Evolutionary conservation across 2,888 invertebrate genomes (phyloP), one percentile per base, ranked within the genome.

Genomic region (Pediacus dermestoides): DNA sequence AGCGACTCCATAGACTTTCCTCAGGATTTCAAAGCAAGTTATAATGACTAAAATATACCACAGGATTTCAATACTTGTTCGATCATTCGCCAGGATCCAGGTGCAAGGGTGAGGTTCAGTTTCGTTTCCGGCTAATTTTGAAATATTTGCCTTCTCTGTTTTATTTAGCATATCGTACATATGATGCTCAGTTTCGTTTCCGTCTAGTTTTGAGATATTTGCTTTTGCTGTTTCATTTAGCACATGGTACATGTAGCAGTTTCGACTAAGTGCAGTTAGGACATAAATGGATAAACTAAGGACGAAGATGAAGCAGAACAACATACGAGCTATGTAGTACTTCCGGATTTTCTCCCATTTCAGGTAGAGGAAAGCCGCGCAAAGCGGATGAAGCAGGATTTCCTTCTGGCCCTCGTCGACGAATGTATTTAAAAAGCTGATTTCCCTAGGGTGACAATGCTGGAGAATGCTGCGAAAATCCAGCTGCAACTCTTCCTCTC

Each of bases 291-390:
- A 88, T n/a, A 89, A 73, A 48, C 87, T 83, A 35, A 88, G 65
- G 39, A 89, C 85, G 61, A 88, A 89, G 39, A 85, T 77, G 45
- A 86, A 81, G 64, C 87, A 88, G 54, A 88, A 78, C 46, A 88
- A 75, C 52, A 89, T 72, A 35, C 88, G 74, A 0, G 84, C 87
- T 8, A 88, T 82, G 60, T 90, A 90, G 61, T 88, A 91, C 69
- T 88, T 88, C 15, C 89, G 76, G 49, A 91, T 89, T 66, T 90
- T 88, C 57, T 88, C 86, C 91, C 91, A 91, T 64, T 91, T 91
- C 34, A 91, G 78, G 61, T 89, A 82, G 0, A 91, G 72, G 61
- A 91, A 91, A 0, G 90, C 88, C 4, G 90, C 87, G 64, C 90
- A 90, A 2, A 91, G 70, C 0, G 91, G 91, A 71, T 91, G 91